Percentiles rank a stretch among this genome's conserved stretches.
Conservation (phyloP, 2,888 invertebrate genomes). For the Acleris cristana region DNA sequence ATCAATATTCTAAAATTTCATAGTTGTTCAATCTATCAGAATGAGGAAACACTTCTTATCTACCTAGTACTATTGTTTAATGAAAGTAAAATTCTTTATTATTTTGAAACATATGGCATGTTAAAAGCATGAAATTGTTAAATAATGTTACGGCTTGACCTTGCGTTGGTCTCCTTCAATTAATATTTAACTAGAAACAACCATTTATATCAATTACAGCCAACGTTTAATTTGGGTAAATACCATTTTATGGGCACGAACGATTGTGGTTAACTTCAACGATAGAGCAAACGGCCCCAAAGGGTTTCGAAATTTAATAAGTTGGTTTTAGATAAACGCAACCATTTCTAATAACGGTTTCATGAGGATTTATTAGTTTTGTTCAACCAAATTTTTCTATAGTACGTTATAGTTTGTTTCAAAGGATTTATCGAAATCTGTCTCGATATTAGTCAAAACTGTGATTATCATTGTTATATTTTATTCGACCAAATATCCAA, state of each 20-base stretch:
- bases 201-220: conserved; percentile 81
- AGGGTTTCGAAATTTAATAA: conserved; percentile 74
- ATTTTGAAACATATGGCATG: conserved; percentile 12
- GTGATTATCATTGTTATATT: neutral
- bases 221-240: conserved; percentile 78
- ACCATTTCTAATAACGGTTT: conserved; percentile 54
- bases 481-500: too few species aligned
- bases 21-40: too few species aligned
- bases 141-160: conserved; percentile 46
- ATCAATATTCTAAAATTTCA: too few species aligned
- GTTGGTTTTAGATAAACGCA: conserved; percentile 55
- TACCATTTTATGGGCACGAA: conserved; percentile 76
- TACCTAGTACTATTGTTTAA: too few species aligned
- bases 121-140: conserved; percentile 16
- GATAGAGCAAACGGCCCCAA: conserved; percentile 52
- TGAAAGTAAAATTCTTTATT: neutral
- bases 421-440: too few species aligned
- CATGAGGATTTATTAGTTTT: conserved; percentile 66
- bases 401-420: neutral
- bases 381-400: conserved; percentile 30
- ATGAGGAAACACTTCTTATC: too few species aligned
- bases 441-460: neutral
- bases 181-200: conserved; percentile 75
- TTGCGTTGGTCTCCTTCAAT: conserved; percentile 66
- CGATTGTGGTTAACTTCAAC: conserved; percentile 61